These are phyloP conservation scores for Petrocephalus schoutedeni DNA, from an alignment of 2,797 vertebrate genomes.

Conservation along the genomic window DNA sequence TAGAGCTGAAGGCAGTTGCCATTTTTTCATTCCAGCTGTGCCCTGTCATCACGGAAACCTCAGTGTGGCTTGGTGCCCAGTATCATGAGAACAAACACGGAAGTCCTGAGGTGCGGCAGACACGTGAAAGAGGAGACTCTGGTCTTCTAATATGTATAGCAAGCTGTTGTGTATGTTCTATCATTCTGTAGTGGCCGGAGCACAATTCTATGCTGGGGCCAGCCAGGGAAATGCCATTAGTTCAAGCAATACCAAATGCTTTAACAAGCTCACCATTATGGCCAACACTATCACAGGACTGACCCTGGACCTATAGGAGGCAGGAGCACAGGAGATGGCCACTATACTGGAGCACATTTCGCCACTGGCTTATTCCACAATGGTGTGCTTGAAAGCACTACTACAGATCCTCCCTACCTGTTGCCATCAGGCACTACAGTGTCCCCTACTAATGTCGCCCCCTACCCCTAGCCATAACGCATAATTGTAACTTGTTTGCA, in stretches of 20 bases:
- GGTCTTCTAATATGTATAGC: not conserved
- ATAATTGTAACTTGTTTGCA: not conserved
- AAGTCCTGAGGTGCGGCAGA: not conserved
- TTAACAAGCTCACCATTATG: not conserved
- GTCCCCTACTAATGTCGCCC: not conserved
- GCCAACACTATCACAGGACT: not conserved
- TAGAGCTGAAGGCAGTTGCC: not conserved
- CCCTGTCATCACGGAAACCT: not conserved
- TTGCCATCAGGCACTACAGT: not conserved
- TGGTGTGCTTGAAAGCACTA: not conserved
- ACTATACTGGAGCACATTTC: not conserved
- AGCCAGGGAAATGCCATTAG: not conserved
- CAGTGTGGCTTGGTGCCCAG: not conserved
- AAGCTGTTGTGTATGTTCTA: not conserved
- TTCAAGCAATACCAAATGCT: not conserved
- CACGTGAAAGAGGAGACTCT: not conserved
- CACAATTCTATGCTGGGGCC: not conserved
- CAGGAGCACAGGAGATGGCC: not conserved
- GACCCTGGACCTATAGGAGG: not conserved
- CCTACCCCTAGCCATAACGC: not conserved
- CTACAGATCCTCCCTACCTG: not conserved
- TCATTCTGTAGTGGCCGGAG: not conserved
- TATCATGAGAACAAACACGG: not conserved
- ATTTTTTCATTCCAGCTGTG: not conserved
- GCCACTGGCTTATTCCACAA: not conserved